phyloP scores from a whole-genome alignment of 2,888 invertebrate genomes.

The Agriotes lineatus region DNA sequence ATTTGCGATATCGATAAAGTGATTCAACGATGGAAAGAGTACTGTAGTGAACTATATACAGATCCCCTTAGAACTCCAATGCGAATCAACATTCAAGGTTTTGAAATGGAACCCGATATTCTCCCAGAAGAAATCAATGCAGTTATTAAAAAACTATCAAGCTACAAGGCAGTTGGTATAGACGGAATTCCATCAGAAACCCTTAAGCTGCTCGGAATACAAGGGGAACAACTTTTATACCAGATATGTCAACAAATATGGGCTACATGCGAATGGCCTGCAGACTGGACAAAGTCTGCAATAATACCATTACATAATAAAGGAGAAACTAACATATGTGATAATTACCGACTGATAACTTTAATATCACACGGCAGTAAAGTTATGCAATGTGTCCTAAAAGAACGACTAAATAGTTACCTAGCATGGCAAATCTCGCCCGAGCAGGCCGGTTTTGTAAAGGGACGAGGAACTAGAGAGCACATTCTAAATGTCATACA shows the following conservation, averaged over 20 bases:
- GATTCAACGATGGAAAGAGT: background rate
- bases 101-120: background rate
- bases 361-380: background rate
- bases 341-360: background rate
- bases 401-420: background rate
- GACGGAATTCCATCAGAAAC: background rate
- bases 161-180: background rate
- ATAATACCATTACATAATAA: background rate
- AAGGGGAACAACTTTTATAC: background rate
- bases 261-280: background rate
- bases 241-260: background rate
- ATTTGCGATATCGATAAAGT: background rate
- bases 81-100: background rate
- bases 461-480: background rate
- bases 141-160: background rate
- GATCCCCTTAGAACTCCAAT: background rate
- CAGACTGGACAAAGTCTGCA: background rate
- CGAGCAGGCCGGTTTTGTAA: background rate
- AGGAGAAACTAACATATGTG: background rate
- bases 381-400: background rate
- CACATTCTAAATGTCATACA: background rate
- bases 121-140: background rate
- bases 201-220: background rate
- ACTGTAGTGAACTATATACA: background rate
- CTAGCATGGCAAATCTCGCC: background rate